Conservation (phyloP, 2,888 invertebrate species). For the Smittia aterrima region DNA sequence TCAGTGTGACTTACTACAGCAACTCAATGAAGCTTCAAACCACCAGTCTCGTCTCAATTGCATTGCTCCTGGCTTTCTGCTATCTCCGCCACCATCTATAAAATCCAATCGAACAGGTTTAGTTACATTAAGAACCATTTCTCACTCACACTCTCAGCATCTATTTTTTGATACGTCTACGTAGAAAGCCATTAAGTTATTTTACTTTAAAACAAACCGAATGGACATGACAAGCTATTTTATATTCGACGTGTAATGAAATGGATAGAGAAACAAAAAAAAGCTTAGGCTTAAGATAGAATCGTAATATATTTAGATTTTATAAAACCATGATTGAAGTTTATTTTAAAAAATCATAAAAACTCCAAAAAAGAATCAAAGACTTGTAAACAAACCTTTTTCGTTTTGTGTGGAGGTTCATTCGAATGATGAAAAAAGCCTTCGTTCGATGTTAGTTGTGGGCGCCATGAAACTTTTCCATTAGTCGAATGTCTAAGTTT, state of each 20-base stretch:
- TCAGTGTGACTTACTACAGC: slow-evolving; percentile 54
- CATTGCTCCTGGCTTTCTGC: not conserved
- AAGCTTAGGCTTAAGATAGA: not conserved
- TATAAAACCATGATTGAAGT: not conserved
- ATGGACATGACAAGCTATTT: not conserved
- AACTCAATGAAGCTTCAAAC: slow-evolving; percentile 42
- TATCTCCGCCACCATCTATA: not conserved
- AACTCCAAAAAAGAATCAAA: slow-evolving; percentile 23
- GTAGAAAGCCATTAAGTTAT: not conserved
- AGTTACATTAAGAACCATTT: not conserved
- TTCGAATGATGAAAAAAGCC: too few species aligned
- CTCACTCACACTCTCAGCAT: not conserved
- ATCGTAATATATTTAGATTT: not conserved
- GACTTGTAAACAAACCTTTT: slow-evolving; percentile 6
- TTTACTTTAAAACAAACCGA: not conserved
- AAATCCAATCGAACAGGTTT: not conserved
- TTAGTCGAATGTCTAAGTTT: too few species aligned
- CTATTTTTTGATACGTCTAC: slow-evolving; percentile 38
- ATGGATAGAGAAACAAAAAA: not conserved
- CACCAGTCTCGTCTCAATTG: not conserved
- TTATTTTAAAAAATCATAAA: not conserved
- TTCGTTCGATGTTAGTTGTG: too few species aligned
- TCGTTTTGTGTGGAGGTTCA: too few species aligned
- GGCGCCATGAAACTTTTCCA: too few species aligned
- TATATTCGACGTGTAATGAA: not conserved